phyloP scores from a whole-genome alignment of 2,888 invertebrate genomes.

The Synergus gifuensis region DNA sequence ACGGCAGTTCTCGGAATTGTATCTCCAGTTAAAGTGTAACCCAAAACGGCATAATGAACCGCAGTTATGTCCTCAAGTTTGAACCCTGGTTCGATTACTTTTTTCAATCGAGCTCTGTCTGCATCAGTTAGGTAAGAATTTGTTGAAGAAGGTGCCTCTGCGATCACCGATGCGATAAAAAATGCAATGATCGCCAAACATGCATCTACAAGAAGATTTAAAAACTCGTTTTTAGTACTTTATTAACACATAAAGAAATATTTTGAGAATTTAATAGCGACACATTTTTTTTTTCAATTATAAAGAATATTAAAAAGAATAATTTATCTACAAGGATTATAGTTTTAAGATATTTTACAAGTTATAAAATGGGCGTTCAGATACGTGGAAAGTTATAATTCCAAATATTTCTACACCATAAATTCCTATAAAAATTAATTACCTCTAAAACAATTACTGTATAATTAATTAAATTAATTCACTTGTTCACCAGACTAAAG shows the following conservation, averaged over 20 bases:
- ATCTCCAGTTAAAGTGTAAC: slow-evolving; percentile 84
- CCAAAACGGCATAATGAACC: slow-evolving; percentile 87
- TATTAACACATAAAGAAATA: not conserved
- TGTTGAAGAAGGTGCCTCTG: slow-evolving; percentile 69
- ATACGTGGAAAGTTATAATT: not conserved
- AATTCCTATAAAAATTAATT: not conserved
- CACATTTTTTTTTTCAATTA: not conserved
- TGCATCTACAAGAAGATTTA: slow-evolving; percentile 55
- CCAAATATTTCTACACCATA: not conserved
- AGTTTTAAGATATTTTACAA: too few relatives aligned
- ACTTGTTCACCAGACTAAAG: not conserved
- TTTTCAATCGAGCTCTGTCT: slow-evolving; percentile 70
- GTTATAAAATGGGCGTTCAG: not conserved
- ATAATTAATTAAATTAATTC: not conserved
- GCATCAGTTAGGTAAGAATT: slow-evolving; percentile 69
- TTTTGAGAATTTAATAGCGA: too few relatives aligned
- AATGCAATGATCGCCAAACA: slow-evolving; percentile 54
- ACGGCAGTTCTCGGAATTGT: slow-evolving; percentile 80
- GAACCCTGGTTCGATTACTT: slow-evolving; percentile 71
- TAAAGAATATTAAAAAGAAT: slow-evolving; percentile 5
- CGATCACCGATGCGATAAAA: slow-evolving; percentile 50
- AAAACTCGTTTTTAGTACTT: not conserved
- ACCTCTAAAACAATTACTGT: not conserved
- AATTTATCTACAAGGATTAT: not conserved
- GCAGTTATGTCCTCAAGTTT: slow-evolving; percentile 81